Evolutionary conservation across 2,113 vertebrate species (phyloP), one percentile per base, ranked within the genome.

Genomic region (Engraulis encrasicolus): DNA sequence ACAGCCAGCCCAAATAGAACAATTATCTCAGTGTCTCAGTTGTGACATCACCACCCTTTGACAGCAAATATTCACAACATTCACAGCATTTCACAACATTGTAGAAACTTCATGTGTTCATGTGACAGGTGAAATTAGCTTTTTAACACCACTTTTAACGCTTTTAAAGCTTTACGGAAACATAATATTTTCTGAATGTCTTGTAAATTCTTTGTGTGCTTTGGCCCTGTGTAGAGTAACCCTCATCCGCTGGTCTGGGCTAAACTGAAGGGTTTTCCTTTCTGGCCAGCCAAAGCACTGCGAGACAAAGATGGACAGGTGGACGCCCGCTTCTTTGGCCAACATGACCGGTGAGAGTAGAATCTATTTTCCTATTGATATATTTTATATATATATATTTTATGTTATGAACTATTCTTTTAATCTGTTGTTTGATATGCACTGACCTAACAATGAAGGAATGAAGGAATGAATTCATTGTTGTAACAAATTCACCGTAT

Each of bases 281-380:
- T 99, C 94, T 99, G 98, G 98, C 98, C 98, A 83, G 98, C 98
- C 84, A 99, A 99, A 96, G 98, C 98, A 86, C 95, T 99, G 91
- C 94, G 98, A 87, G 98, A 99, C 91, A 99, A 99, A 93, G 98
- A 99, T 0, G 98, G 98, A 87, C 98, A 99, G 91, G 98, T 99
- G 0, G 98, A 99, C 82, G 98, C 98, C 81, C 97, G 98, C 81
- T 99, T 99, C 93, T 99, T 99, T 91, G 98, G 98, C 90, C 98
- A 99, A 88, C 98, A 99, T 0, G 98, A 99, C 96, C 98, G 98
- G 98, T 99, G 92, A 91, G 92, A 80, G 15, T 54, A 45, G 9
- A 6, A 89, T 84, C 74, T 77, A 27, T 52, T 1, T 36, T 12
- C 34, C n/a, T n/a, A n/a, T n/a, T n/a, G n/a, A n/a, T n/a, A n/a